A percentile compares a stretch with the other conserved stretches of the same genome.
Conservation (phyloP, 2,888 invertebrate species). For the Drepanosiphum platanoidis region DNA sequence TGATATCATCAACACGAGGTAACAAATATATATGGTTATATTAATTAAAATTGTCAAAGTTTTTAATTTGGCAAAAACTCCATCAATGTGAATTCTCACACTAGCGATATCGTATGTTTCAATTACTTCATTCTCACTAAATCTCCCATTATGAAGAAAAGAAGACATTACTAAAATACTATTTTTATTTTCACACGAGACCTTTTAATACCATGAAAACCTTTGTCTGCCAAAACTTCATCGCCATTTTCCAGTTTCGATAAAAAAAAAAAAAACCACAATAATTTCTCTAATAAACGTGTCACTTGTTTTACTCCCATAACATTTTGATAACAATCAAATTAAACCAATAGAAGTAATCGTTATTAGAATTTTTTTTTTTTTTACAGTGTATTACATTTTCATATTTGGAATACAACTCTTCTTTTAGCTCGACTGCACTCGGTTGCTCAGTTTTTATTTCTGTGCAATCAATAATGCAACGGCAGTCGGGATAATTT, state of each 20-base stretch:
- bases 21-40: neutral
- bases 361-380: neutral
- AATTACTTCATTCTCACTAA: neutral
- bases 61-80: constrained; percentile 2
- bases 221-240: neutral
- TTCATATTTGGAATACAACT: constrained; percentile 2
- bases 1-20: neutral
- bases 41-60: constrained; percentile 10
- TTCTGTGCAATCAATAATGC: constrained; percentile 3
- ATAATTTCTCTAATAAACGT: constrained; percentile 19
- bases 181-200: constrained; percentile 8
- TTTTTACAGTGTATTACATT: neutral
- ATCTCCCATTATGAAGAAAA: neutral
- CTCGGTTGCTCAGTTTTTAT: neutral
- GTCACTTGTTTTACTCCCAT: constrained; percentile 2
- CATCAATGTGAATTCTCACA: neutral
- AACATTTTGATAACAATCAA: neutral
- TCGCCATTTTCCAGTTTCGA: neutral
- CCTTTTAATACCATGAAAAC: neutral
- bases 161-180: neutral
- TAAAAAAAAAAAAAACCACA: neutral
- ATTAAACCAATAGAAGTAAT: constrained; percentile 15
- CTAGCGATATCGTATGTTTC: neutral
- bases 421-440: neutral
- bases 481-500: neutral